Evolutionary conservation across 2,113 vertebrate species (phyloP), one percentile per base, ranked within the genome.

Genomic region (Cololabis saira): DNA sequence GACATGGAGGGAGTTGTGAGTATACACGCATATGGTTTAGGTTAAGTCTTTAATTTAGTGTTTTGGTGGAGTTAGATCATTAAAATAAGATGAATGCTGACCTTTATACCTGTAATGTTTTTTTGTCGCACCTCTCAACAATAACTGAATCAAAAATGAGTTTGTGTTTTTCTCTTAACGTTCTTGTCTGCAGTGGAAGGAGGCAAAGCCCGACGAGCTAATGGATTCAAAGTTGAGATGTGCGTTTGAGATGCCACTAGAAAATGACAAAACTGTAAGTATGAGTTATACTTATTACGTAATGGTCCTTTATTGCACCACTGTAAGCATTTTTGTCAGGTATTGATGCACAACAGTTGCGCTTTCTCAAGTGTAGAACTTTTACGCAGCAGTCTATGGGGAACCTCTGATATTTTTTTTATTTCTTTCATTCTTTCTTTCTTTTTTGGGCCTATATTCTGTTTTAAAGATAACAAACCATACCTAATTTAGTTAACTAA

Each of bases 221-320:
- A 98, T 98, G 97, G 97, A 98, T 87, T 96, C 96, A n/a, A 98
- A 97, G 90, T 93, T 98, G 93, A 94, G 95, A 89, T 98, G 97
- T 93, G 81, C 96, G 79, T 98, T 98, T 89, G 97, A 98, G 90
- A 93, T 98, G 86, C 96, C 97, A 61, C 88, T 94, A 67, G 96
- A 98, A 90, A 97, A 95, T 80, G 96, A 96, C 85, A 96, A 96
- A 92, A 93, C 94, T 84, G 97, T 98, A 92, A 81, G 73, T 68
- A 12, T 22, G 5, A 21, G 55, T 67, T 41, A 13, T 1, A 5
- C 13, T 51, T 15, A 24, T 60, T 4, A 1, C 18, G 16, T 12
- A 7, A 8, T 8, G 1, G 3, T 21, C 33, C 3, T 64, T 19
- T 55, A 3, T 21, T 52, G 14, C 24, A 7, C 22, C 14, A 11